These are phyloP conservation scores for Erpobdella octoculata DNA, from an alignment of 2,888 invertebrate species.

Conservation along the genomic window DNA sequence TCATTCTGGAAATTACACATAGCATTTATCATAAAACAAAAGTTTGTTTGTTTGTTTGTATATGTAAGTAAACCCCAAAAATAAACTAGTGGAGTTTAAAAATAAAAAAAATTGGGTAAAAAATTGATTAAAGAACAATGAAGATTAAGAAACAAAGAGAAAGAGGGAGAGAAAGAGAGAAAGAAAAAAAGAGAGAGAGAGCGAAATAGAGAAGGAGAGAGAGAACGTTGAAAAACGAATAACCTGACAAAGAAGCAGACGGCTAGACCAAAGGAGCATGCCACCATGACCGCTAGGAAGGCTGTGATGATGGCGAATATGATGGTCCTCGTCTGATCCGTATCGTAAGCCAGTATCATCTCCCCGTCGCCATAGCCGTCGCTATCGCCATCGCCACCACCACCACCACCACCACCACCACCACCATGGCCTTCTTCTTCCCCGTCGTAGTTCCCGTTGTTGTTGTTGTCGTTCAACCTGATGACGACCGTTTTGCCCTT, in stretches of 20 bases:
- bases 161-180: neutral
- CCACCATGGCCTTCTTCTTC: neutral
- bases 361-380: neutral
- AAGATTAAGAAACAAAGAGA: neutral
- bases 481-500: neutral
- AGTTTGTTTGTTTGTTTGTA: too few relatives aligned
- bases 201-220: neutral
- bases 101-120: too few relatives aligned
- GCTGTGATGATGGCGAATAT: slow-evolving; percentile 14
- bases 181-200: neutral
- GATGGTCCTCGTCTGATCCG: slow-evolving; percentile 2
- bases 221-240: neutral
- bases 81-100: too few relatives aligned
- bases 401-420: neutral
- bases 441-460: neutral
- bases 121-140: neutral
- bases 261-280: neutral
- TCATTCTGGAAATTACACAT: too few relatives aligned
- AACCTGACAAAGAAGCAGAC: slow-evolving; percentile 12
- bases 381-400: neutral
- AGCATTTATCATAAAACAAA: too few relatives aligned
- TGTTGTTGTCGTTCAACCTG: neutral
- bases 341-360: too few relatives aligned
- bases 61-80: too few relatives aligned
- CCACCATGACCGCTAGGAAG: neutral